Evolutionary conservation across 2,888 invertebrate species (phyloP), one percentile per base, ranked within the genome.

Genomic region (Oscheius sp.): DNA sequence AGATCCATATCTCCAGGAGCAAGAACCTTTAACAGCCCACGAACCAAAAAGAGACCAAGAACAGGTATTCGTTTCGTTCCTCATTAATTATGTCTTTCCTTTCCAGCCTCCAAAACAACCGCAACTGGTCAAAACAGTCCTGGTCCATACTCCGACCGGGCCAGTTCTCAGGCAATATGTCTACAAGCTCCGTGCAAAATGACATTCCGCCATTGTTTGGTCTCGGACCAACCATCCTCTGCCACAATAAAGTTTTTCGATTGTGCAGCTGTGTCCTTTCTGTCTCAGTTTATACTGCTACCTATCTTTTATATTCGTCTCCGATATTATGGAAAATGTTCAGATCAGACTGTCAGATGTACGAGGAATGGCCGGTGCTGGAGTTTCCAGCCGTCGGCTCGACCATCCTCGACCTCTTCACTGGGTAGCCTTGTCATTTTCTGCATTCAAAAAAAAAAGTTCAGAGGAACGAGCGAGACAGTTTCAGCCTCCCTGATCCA

Each of bases 361-460:
- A 84, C 77, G 84, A 84, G 59, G 83, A 87, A 79, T 87, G 87
- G 87, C 87, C 87, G 72, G 76, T 83, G 60, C 80, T 87, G 76
- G 86, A 87, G 78, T 86, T 87, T 71, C 79, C 86, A 57, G 84
- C 81, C 62, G 77, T 85, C 65, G 83, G 84, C 75, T 74, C 79
- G 57, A 84, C 83, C 58, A 85, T 87, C 77, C 80, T 87, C 63
- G 82, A 84, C 57, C 77, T 84, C 29, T 87, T 87, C 79, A 84
- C 86, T 33, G 82, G 78, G 87, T 86, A 42, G 65, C 73, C 58
- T n/a, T 33, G n/a, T 35, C 53, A 13, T 37, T 55, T 53, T 37
- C 51, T 32, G 55, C 21, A 29, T 33, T 37, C 21, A 33, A n/a
- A 33, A 53, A 33, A 53, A 53, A 35, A 2, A 9, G 33, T 75